These are phyloP conservation scores for Eutolmus rufibarbis DNA, from an alignment of 2,888 invertebrate genomes.

Conservation along the genomic window DNA sequence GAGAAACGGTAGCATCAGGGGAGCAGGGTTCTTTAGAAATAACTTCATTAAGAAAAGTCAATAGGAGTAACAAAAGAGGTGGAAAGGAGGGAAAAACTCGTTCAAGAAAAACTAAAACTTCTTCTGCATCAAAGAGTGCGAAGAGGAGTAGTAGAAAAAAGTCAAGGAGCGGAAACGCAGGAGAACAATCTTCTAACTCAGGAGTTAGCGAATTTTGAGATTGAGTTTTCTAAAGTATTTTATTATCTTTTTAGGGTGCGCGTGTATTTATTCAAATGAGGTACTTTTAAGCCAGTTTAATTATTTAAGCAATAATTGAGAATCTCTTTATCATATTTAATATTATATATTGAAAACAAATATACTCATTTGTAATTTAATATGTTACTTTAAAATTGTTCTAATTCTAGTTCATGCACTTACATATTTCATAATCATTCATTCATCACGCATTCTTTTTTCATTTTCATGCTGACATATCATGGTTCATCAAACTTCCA, in stretches of 20 bases:
- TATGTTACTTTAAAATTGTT: not conserved
- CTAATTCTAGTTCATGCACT: not conserved
- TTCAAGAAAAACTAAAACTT: not conserved
- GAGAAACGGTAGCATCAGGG: not conserved
- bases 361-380: not conserved
- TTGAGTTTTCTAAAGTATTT: not conserved
- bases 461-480: not conserved
- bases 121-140: not conserved
- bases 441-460: not conserved
- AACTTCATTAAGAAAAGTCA: not conserved
- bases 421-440: not conserved
- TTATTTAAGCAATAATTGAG: not conserved
- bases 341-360: not conserved
- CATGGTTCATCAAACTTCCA: not conserved
- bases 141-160: not conserved
- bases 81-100: not conserved
- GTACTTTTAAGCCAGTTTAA: not conserved
- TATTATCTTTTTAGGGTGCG: not conserved
- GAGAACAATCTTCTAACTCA: not conserved
- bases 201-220: not conserved
- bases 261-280: not conserved
- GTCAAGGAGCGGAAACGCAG: not conserved
- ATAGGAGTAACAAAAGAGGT: not conserved
- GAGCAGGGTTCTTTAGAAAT: constrained; percentile 9
- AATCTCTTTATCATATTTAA: not conserved